Base-by-base conservation (phyloP, 1,140 invertebrate genomes). In the Popillia japonica region DNA sequence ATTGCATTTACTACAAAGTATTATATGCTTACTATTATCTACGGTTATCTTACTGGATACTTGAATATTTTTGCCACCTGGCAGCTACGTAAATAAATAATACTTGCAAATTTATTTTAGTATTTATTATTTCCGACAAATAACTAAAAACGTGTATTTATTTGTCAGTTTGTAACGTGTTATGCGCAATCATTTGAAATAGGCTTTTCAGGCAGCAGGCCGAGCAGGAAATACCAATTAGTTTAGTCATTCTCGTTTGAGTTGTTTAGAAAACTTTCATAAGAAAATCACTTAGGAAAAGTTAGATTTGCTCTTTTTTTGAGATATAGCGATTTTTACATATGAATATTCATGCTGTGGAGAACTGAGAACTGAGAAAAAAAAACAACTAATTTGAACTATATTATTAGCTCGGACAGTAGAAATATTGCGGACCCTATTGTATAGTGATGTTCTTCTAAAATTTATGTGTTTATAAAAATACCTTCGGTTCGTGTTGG, bases 381-480 rank as follows among this genome's bases (percentile, higher is more conserved):
- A 17, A 22, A 68, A n/a, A n/a, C n/a, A n/a, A n/a, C n/a, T n/a
- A n/a, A 68, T 68, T 68, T 68, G 27, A 68, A 68, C 22, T 22
- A 22, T 68, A 68, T 68, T 68, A 68, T 68, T 68, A 68, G 61
- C 61, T 68, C 61, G 17, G 11, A 9, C 27, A 7, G 61, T 68
- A 34, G 61, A 68, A 68, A 68, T 68, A 68, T 68, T 68, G 61
- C 61, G 61, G 61, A 68, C 27, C 61, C 61, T 34, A 68, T 68
- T 68, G 61, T 68, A 68, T 14, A 22, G 61, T 22, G 61, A 68
- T 68, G 61, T 68, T 68, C 61, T 68, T 10, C 22, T 27, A 34
- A 68, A 68, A 68, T 68, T 68, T 68, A 68, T 68, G 61, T 68
- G 61, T 68, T 68, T 68, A 68, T 68, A 68, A 68, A 68, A 68